Evolutionary conservation across 2,888 invertebrate species (phyloP).

Genomic region (Parascotia fuliginaria): DNA sequence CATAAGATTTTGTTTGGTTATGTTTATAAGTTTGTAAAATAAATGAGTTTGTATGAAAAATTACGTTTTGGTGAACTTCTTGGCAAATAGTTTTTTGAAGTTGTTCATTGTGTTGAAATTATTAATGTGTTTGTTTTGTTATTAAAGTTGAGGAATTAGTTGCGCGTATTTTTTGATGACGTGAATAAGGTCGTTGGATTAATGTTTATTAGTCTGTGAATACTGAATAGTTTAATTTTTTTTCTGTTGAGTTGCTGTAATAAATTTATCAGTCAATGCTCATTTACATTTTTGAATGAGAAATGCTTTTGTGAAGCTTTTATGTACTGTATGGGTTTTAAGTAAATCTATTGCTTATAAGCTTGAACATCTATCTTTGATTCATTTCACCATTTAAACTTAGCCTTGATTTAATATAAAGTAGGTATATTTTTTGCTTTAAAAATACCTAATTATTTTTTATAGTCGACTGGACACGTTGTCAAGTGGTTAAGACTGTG

Average conservation of each 20-base stretch:
- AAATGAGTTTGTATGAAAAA: constrained; percentile 68
- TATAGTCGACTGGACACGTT: too few relatives aligned
- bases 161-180: constrained; percentile 24
- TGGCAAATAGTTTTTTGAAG: constrained; percentile 50
- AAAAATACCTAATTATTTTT: too few relatives aligned
- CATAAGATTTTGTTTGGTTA: constrained; percentile 52
- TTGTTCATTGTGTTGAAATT: constrained; percentile 43
- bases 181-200: constrained; percentile 13
- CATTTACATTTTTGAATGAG: too few relatives aligned
- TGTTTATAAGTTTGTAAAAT: constrained; percentile 52
- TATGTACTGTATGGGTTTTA: too few relatives aligned
- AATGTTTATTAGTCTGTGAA: neutral
- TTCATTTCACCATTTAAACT: too few relatives aligned
- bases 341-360: too few relatives aligned
- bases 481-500: too few relatives aligned
- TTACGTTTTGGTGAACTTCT: constrained; percentile 74
- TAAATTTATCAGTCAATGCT: neutral
- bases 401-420: too few relatives aligned
- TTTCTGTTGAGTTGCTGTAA: neutral
- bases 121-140: constrained; percentile 66
- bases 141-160: constrained; percentile 33
- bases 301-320: too few relatives aligned
- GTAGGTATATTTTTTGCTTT: too few relatives aligned
- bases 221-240: constrained; percentile 1
- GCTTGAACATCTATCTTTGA: too few relatives aligned